A percentile compares a stretch with the other conserved stretches of the same genome.
Evolutionary conservation across 2,797 vertebrate species (phyloP).

Genomic region (Astyanax mexicanus): DNA sequence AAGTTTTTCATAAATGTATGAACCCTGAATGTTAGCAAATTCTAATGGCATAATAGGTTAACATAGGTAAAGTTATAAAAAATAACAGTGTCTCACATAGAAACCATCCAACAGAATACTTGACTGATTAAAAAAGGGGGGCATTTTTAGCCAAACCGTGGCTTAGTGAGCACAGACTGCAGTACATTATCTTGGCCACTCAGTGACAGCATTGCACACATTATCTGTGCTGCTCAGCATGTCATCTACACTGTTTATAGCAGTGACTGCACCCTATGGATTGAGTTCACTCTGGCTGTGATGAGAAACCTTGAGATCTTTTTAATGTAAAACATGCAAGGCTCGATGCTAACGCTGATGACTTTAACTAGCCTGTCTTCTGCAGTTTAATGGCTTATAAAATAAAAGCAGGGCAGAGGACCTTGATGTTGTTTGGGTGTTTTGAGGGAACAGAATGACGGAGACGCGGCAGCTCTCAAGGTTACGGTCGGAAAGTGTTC

Average conservation of each 20-base stretch:
- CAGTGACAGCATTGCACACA: slow-evolving; percentile 56
- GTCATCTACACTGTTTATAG: not conserved
- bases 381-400: not conserved
- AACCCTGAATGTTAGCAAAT: no score
- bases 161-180: slow-evolving; percentile 11
- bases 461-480: not conserved
- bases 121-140: no score
- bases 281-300: not conserved
- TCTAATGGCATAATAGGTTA: no score
- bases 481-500: slow-evolving; percentile 18
- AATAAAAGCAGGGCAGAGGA: slow-evolving; percentile 18
- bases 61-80: no score
- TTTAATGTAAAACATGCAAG: not conserved
- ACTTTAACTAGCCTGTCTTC: not conserved
- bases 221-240: not conserved
- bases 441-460: not conserved
- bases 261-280: not conserved
- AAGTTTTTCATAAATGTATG: no score
- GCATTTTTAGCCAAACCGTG: not conserved
- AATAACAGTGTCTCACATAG: no score
- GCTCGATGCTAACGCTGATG: not conserved
- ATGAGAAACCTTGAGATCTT: not conserved
- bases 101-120: no score
- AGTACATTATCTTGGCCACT: slow-evolving; percentile 54
- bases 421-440: slow-evolving; percentile 19